phyloP scores from a whole-genome alignment of 1,140 invertebrate genomes.

The Nymphalis io region DNA sequence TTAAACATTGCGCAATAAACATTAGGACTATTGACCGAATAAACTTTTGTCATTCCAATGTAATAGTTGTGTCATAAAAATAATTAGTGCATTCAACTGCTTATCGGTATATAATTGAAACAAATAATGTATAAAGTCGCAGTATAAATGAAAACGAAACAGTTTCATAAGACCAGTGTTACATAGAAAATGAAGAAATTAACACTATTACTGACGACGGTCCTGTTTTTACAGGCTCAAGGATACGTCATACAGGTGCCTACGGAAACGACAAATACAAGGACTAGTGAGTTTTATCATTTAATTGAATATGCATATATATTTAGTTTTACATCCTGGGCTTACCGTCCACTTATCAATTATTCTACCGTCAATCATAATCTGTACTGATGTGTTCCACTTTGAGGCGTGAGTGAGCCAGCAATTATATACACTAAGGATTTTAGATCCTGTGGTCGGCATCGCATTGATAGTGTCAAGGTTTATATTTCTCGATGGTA shows the following conservation, averaged over 20 bases:
- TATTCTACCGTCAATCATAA: too few species aligned
- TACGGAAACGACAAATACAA: slow-evolving; percentile 36
- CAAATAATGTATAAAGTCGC: slow-evolving; percentile 31
- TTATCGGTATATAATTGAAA: slow-evolving; percentile 43
- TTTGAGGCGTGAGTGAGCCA: too few species aligned
- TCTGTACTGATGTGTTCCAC: too few species aligned
- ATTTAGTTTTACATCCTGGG: too few species aligned
- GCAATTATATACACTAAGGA: too few species aligned
- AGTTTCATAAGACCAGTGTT: slow-evolving; percentile 30
- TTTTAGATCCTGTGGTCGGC: too few species aligned
- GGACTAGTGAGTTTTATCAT: slow-evolving; percentile 42
- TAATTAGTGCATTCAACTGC: slow-evolving; percentile 46
- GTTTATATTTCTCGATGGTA: too few species aligned
- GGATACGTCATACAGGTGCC: slow-evolving; percentile 66
- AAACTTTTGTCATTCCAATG: slow-evolving; percentile 41
- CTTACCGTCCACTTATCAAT: too few species aligned
- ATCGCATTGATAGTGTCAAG: too few species aligned
- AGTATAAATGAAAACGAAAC: slow-evolving; percentile 42
- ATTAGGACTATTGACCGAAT: slow-evolving; percentile 43
- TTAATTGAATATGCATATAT: too few species aligned
- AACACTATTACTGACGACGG: slow-evolving; percentile 45
- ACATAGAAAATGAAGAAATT: slow-evolving; percentile 57
- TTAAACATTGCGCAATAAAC: slow-evolving; percentile 11
- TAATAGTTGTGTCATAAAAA: slow-evolving; percentile 40
- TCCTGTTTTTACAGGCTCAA: slow-evolving; percentile 31